Evolutionary conservation across 1,140 invertebrate genomes (phyloP), one percentile per base, ranked within the genome.

Genomic region (Archivesica marissinica): DNA sequence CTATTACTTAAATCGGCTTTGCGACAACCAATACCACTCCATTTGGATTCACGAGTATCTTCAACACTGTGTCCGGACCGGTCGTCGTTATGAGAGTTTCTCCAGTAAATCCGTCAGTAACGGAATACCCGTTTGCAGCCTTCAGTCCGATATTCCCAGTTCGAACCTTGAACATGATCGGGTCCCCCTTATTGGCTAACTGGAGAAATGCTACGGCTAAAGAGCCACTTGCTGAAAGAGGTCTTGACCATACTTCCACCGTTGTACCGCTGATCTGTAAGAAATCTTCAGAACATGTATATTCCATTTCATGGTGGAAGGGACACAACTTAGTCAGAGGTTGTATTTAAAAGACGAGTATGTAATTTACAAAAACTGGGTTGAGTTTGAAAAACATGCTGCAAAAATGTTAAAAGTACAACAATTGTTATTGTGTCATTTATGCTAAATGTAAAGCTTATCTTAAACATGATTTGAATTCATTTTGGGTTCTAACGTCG

Each of bases 101-200:
- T 13, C 87, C 89, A 23, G 64, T 84, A 68, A 93, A 92, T 25
- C 90, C 84, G 39, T 91, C 97, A 94, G 97, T 96, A 59, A 98
- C 96, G 93, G 95, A 95, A 92, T 98, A 99, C 81, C 97, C 97
- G 81, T 95, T 95, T 6, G 96, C 95, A 90, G 96, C 96, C 72
- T 96, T 95, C 0, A 98, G 94, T 30, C 97, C 97, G 28, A 98
- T 94, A 93, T 98, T 97, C 13, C 66, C 50, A 79, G 96, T 95
- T 13, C 98, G 92, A 0, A 97, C 78, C 15, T 41, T 72, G 15
- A 61, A 28, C 2, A 38, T 35, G 2, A 85, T 47, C 0, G 41
- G 68, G n/a, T 86, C 89, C 15, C 80, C 79, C 20, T 68, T 54
- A 68, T 66, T 84, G 35, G 54, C 64, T 15, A 76, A 11, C 76